Percentiles rank a stretch among this genome's conserved stretches.
Conservation (phyloP, 1,140 invertebrate genomes). For the Hypothenemus hampei region DNA sequence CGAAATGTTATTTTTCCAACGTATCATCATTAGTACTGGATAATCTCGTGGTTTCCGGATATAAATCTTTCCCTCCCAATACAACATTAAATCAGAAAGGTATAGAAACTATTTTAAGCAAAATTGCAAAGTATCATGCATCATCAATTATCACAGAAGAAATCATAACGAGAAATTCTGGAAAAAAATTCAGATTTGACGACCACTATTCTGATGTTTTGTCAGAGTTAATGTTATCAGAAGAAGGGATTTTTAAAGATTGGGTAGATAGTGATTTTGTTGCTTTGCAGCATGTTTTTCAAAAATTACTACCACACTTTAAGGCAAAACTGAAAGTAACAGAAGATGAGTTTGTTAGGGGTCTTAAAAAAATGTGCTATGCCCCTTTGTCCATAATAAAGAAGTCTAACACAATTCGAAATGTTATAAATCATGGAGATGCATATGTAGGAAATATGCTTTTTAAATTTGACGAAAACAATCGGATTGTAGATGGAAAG, state of each 20-base stretch:
- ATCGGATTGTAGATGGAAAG: constrained; percentile 41
- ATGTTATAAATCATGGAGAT: constrained; percentile 47
- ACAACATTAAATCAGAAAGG: constrained; percentile 1
- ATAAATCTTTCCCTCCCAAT: constrained; percentile 5
- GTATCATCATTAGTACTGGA: constrained; percentile 7
- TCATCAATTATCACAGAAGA: constrained; percentile 12
- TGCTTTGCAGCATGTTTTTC: neutral
- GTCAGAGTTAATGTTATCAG: neutral
- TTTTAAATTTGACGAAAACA: constrained; percentile 47
- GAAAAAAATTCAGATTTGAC: constrained; percentile 2
- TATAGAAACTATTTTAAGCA: neutral
- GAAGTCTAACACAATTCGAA: constrained; percentile 25
- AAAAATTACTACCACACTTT: constrained; percentile 11
- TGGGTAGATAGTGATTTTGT: neutral
- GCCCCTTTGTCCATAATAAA: constrained; percentile 1
- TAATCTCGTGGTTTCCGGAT: constrained; percentile 1
- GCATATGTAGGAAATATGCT: constrained; percentile 48
- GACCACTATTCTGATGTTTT: constrained; percentile 6
- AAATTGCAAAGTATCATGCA: constrained; percentile 18
- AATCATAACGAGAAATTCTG: neutral
- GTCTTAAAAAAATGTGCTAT: neutral
- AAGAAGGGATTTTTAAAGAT: constrained; percentile 2
- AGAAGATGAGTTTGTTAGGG: neutral
- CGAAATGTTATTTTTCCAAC: constrained; percentile 11
- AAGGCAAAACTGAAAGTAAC: constrained; percentile 1